Percentiles rank a stretch among this genome's conserved stretches.
Conservation (phyloP, 2,113 vertebrate genomes). For the Craseonycteris thonglongyai region DNA sequence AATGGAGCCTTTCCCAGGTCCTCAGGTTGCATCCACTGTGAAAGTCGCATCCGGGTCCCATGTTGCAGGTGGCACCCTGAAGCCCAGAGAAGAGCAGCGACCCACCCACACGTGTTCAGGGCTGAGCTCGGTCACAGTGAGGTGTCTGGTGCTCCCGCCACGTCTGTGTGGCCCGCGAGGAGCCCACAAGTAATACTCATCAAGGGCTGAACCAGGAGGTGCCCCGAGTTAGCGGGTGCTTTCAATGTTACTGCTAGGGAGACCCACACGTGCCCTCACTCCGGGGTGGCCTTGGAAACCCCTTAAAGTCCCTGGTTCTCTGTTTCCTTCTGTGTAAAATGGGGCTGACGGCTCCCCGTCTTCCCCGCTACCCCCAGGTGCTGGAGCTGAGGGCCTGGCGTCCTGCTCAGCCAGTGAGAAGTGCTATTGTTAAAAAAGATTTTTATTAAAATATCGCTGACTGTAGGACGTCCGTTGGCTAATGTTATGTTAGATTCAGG, state of each 20-base stretch:
- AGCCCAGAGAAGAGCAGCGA: neutral
- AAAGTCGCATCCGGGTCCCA: rapidly evolving
- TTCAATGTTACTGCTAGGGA: rapidly evolving
- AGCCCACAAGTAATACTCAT: rapidly evolving
- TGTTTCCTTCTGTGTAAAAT: neutral
- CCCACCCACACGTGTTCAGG: rapidly evolving
- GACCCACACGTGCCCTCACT: neutral
- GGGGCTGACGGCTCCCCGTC: rapidly evolving
- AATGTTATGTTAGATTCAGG: too few relatives aligned
- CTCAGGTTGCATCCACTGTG: rapidly evolving
- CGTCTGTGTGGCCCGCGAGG: neutral
- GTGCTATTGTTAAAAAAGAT: neutral
- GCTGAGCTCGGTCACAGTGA: rapidly evolving
- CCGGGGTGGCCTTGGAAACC: neutral
- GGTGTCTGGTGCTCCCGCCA: rapidly evolving
- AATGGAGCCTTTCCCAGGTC: rapidly evolving
- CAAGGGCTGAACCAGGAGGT: rapidly evolving
- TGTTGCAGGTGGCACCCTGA: rapidly evolving
- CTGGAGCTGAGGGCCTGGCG: neutral
- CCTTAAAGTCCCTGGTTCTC: neutral
- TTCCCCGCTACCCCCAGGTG: neutral
- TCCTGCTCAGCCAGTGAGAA: rapidly evolving
- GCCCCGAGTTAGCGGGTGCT: rapidly evolving
- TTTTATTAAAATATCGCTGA: too few relatives aligned
- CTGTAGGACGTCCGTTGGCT: too few relatives aligned